Evolutionary conservation across 2,113 vertebrate species (phyloP).

Genomic region (Accipiter virgatus): DNA sequence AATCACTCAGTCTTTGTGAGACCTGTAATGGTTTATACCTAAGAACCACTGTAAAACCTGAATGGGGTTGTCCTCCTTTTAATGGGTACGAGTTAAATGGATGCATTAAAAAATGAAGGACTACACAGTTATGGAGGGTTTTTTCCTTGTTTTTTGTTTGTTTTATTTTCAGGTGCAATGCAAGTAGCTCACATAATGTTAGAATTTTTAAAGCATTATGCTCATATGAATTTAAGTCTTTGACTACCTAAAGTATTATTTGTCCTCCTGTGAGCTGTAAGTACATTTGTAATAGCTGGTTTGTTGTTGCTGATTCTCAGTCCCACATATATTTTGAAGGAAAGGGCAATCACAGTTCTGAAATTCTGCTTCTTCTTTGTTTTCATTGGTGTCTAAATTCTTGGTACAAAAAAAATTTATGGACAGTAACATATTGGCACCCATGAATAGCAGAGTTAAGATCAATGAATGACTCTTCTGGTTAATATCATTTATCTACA

Average conservation of each 20-base stretch:
- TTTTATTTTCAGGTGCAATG: not conserved
- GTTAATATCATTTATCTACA: not conserved
- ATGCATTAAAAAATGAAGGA: not conserved
- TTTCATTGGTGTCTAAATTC: not conserved
- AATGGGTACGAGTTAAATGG: not conserved
- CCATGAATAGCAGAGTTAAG: not conserved
- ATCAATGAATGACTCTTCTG: not conserved
- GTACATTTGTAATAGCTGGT: not conserved
- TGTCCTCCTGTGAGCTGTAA: not conserved
- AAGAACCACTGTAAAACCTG: not conserved
- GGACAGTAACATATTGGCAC: not conserved
- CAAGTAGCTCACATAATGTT: not conserved
- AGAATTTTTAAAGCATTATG: not conserved
- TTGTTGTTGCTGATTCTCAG: not conserved
- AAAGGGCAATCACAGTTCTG: not conserved
- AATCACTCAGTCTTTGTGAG: not conserved
- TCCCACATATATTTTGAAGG: not conserved
- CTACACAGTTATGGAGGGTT: not conserved
- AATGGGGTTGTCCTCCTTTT: not conserved
- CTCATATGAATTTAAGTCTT: not conserved
- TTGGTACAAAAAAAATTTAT: not conserved
- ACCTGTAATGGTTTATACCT: not conserved
- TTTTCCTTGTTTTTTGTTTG: rapidly evolving
- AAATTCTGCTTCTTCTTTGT: not conserved
- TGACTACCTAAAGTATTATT: not conserved